Evolutionary conservation across 1,140 invertebrate genomes (phyloP), one percentile per base, ranked within the genome.

Genomic region (Solenopsis invicta): DNA sequence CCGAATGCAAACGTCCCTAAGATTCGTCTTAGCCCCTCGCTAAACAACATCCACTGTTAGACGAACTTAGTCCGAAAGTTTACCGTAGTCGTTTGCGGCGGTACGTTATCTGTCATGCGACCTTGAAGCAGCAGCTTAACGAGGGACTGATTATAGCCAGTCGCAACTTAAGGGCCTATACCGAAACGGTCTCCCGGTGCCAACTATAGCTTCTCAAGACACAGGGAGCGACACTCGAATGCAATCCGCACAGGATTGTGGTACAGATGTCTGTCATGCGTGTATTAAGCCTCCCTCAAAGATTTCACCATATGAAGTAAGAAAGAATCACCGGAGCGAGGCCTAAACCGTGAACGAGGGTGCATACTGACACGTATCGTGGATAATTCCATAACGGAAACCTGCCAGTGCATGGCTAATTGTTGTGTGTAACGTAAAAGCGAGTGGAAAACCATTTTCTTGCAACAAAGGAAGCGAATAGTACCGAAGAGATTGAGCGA

Each of bases 271-370:
- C 77, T n/a, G 3, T 41, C 5, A 12, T 75, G 37, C 13, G 34
- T 24, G 72, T 12, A 48, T 24, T 4, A 13, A 10, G 48, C 29
- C 34, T n/a, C 37, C n/a, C 64, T 81, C 37, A 21, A 81, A 81
- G 66, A 81, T 81, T 81, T 81, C 66, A 69, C n/a, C 61, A 81
- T 71, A 54, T 45, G 24, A n/a, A 34, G 50, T 69, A 81, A 81
- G 78, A 71, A 81, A 81, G 21, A 54, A 50, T 37, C 78, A 71
- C 0, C 52, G 37, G 52, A 71, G 78, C 66, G 48, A 67, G 34
- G 10, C 45, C 16, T 81, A 29, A 54, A 18, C 21, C 21, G 21
- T 71, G 41, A 56, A 81, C 66, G 66, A 81, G 78, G 78, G 78
- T 81, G 66, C 64, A 16, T 71, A 10, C 48, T 50, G 41, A 21